A percentile compares a stretch with the other conserved stretches of the same genome.
Conservation (phyloP, 1,140 invertebrate genomes). For the Scaptomyza montana region DNA sequence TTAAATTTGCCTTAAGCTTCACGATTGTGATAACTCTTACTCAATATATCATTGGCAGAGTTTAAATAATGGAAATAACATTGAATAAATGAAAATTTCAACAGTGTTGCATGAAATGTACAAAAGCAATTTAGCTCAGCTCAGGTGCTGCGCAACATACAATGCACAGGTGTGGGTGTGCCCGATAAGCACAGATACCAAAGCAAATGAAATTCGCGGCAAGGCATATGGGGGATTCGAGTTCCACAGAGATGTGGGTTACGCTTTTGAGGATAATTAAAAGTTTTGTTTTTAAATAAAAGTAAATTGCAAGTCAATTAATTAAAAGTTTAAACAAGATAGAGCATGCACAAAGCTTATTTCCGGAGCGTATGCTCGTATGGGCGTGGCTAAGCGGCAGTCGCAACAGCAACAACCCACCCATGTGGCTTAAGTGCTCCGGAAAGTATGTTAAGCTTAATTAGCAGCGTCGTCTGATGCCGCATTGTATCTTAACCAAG, state of each 20-base stretch:
- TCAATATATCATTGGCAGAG: neutral
- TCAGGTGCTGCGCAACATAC: slow-evolving; percentile 8
- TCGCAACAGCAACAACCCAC: slow-evolving; percentile 3
- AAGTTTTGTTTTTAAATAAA: slow-evolving; percentile 80
- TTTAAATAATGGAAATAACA: neutral
- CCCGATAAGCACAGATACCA: neutral
- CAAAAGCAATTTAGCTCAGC: slow-evolving; percentile 24
- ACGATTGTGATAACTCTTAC: neutral
- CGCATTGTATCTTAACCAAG: slow-evolving; percentile 40
- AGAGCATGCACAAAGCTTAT: slow-evolving; percentile 57
- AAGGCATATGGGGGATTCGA: neutral
- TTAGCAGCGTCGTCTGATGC: slow-evolving; percentile 38
- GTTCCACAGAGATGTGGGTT: slow-evolving; percentile 11
- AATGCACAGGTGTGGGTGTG: neutral
- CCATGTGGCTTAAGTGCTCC: slow-evolving; percentile 37
- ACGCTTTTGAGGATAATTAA: slow-evolving; percentile 36
- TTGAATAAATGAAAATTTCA: slow-evolving; percentile 4
- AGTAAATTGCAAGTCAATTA: slow-evolving; percentile 78
- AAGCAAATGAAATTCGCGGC: neutral
- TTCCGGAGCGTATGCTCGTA: neutral
- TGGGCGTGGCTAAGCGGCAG: slow-evolving; percentile 14
- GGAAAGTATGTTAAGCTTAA: slow-evolving; percentile 63
- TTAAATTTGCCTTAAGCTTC: neutral
- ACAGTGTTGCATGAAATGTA: neutral
- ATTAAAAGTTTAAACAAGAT: slow-evolving; percentile 76